Base-by-base conservation (phyloP, 2,113 vertebrate genomes). In the Hippocampus barbouri region DNA sequence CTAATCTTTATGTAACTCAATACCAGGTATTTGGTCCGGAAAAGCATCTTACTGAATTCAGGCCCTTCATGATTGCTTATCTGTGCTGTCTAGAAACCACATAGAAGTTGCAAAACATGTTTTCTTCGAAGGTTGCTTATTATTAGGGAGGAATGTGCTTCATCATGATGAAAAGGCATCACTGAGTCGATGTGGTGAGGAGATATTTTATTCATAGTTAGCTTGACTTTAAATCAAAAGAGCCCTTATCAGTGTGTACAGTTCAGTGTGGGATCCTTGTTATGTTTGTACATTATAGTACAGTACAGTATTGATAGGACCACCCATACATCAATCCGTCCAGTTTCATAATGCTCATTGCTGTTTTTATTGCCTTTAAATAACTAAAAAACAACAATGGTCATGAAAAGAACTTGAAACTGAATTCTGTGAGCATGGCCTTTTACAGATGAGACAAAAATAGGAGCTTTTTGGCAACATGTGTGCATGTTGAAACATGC, bases 141-240 rank as follows among this genome's bases (percentile, higher is more conserved):
- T 41, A 41, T 10, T 5, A 15, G 40, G 41, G n/a, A 74, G 15
- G 18, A 67, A 75, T 5, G 6, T 69, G 68, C 57, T 43, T 61
- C 61, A 71, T 85, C 79, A 85, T 69, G 60, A 65, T 76, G 74
- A 84, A 10, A 49, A 45, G 47, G 15, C 20, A 54, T 38, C 7
- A 23, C 15, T 38, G 38, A 43, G 40, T 65, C 8, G 68, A 57
- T 69, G 43, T 20, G 15, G 27, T 43, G 6, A 64, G 63, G 62
- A 34, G 27, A 8, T 61, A 14, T 10, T 25, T 27, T 3, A 27
- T 59, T 59, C 15, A 25, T 34, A 34, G 12, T 30, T 30, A 18
- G 27, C 9, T n/a, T n/a, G n/a, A n/a, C n/a, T 30, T 15, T 14
- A 16, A 20, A 34, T 61, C 7, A 34, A 61, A 51, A 34, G 16